Evolutionary conservation across 2,113 vertebrate species (phyloP), one percentile per base, ranked within the genome.

Genomic region (Argyrosomus japonicus): DNA sequence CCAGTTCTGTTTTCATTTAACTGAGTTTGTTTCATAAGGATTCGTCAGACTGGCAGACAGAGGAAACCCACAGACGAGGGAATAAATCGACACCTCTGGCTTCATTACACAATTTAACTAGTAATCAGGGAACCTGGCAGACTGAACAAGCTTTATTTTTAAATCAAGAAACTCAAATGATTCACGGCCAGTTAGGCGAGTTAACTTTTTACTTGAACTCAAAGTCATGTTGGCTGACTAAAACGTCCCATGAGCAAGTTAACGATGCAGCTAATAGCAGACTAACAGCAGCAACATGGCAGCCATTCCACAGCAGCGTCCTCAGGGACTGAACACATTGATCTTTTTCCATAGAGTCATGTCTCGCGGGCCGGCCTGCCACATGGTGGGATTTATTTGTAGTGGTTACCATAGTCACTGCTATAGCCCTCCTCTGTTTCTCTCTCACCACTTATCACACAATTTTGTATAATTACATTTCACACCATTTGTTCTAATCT

Each of bases 301-400:
- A 47, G 54, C 62, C 40, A 54, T 57, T 77, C 60, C 50, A 40
- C 40, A 17, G 50, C 56, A 58, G 40, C 7, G 45, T 53, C 68
- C 50, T 47, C 17, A 7, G 72, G 56, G 71, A 81, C 27, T 12
- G 13, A 61, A 68, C 15, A 58, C 45, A 32, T 65, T 64, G 47
- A 67, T 73, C 54, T 80, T 71, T 87, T 84, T 87, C 86, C 86
- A 84, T 81, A 19, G 67, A 72, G 48, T 87, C 81, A 83, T 77
- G 72, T 68, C 72, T 75, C 14, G 12, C 5, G 11, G 54, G 13
- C 40, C 23, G 36, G 53, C 78, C 60, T 62, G 25, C 62, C 73
- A 69, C 77, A 58, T 69, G 84, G 11, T 51, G 58, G 40, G 60
- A 25, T 76, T 53, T 87, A 71, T 76, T 83, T 83, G 57, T 17